Base-by-base conservation (phyloP, 2,113 vertebrate species). In the Jacana jacana region DNA sequence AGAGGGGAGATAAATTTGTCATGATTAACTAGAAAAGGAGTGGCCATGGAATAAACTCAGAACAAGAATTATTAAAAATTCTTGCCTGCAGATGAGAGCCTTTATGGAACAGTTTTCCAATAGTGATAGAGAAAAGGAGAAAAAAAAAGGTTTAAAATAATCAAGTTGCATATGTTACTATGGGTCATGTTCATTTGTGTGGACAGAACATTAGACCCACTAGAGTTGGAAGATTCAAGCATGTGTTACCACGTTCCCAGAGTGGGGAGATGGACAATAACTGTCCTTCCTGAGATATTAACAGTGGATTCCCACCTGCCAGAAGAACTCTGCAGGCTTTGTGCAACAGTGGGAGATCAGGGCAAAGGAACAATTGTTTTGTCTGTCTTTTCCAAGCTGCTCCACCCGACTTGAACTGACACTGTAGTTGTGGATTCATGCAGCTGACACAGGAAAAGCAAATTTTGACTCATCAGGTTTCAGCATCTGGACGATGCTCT, bases 401-500 rank as follows among this genome's bases (percentile, higher is more conserved):
- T 79, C 23, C 11, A 42, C 17, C 37, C 58, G 69, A 39, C 20
- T 57, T 7, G 4, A 61, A 76, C 55, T 0, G 1, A n/a, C 14
- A 65, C 46, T 31, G 15, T 9, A 28, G 22, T 11, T 87, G 14
- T n/a, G 24, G n/a, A 39, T 24, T 28, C 55, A 10, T 0, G 4
- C 30, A 61, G n/a, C 3, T 66, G 55, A 66, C 19, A 8, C 35
- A 57, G 44, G n/a, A 88, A 44, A 86, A 60, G 33, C 6, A 42
- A 78, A 46, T 13, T 42, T 65, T 77, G 37, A 17, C 18, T 80
- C 12, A 15, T 8, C 3, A 28, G 19, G 9, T 65, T n/a, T 63
- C 17, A 89, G 60, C 1, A 0, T 9, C 55, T 13, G 2, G 23
- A n/a, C 8, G 2, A 69, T 1, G 0, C 16, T 58, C 10, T 71